A percentile compares a stretch with the other conserved stretches of the same genome.
Evolutionary conservation across 1,140 invertebrate species (phyloP).

Genomic region (Megalonaias nervosa): DNA sequence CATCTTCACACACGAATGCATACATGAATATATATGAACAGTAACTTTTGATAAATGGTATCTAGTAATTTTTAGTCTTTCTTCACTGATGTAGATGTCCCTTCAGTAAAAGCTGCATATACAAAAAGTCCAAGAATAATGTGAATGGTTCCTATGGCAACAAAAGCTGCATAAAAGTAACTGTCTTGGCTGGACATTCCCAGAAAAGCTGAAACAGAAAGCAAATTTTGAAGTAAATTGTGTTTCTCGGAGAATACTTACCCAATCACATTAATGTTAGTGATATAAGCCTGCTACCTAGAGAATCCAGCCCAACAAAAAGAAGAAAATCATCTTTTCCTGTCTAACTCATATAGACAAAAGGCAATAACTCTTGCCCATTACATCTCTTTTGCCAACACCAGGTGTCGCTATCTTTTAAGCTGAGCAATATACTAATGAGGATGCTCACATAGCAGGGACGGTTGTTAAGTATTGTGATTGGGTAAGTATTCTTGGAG

Average conservation of each 20-base stretch:
- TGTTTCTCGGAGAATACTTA: neutral
- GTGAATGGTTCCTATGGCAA: conserved; percentile 84
- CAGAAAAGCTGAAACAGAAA: conserved; percentile 73
- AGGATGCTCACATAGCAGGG: too few species aligned
- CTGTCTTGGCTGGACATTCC: conserved; percentile 71
- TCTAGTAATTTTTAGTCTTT: conserved; percentile 27
- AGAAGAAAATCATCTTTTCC: too few species aligned
- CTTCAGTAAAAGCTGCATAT: conserved; percentile 83
- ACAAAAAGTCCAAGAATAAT: conserved; percentile 84
- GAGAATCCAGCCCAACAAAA: too few species aligned
- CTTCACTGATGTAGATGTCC: conserved; percentile 36
- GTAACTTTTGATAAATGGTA: neutral
- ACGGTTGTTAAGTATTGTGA: too few species aligned
- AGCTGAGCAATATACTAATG: too few species aligned
- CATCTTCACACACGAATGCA: neutral
- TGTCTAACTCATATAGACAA: too few species aligned
- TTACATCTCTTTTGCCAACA: too few species aligned
- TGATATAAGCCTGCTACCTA: too few species aligned
- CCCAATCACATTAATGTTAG: too few species aligned
- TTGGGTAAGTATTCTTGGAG: too few species aligned
- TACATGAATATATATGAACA: neutral
- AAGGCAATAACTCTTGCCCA: too few species aligned
- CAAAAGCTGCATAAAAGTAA: conserved; percentile 82
- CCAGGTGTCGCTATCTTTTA: too few species aligned
- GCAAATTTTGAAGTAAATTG: neutral